Base-by-base conservation (phyloP, 2,113 vertebrate species). In the Holacanthus passer region DNA sequence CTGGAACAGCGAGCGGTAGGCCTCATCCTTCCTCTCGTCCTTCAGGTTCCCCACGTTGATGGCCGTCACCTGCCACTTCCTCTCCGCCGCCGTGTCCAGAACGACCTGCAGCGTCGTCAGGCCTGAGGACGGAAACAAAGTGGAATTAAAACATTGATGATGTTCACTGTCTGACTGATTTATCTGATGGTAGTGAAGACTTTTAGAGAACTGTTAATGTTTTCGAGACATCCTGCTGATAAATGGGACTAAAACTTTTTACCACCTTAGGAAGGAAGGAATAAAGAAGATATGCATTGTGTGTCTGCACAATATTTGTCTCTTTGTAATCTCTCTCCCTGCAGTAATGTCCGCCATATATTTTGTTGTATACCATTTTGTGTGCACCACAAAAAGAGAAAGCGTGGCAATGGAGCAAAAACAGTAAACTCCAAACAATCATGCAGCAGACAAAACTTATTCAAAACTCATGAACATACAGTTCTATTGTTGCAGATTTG, bases 1-100 rank as follows among this genome's bases (percentile, higher is more conserved):
- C 89, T 99, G 98, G 91, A 99, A 99, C 20, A 99, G 96, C 0
- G 98, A 98, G 83, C 98, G 96, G 85, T 99, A 99, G 0, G 97
- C 98, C 91, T 99, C 98, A 62, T 99, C 98, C 92, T 99, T 99
- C 88, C 96, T 96, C 92, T 99, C 98, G 64, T 99, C 99, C 85
- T 99, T 99, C 87, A 99, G 97, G 93, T 99, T 99, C 14, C 98
- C 98, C 85, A 99, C 98, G 37, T 99, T 99, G 93, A 99, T 99
- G 80, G 98, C 98, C 7, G 98, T 99, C 94, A 99, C 98, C 88
- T 99, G 98, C 98, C 98, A 99, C 91, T 99, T 99, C 95, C 97
- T 98, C 88, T 99, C 98, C 17, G 98, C 98, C 9, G 98, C 98
- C 9, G 96, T 98, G 93, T 99, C 98, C 93, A 99, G 94, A 72